Percentiles rank a stretch among this genome's conserved stretches.
These are phyloP conservation scores for Pluvianellus socialis DNA, from an alignment of 2,113 vertebrate species.

Conservation along the genomic window DNA sequence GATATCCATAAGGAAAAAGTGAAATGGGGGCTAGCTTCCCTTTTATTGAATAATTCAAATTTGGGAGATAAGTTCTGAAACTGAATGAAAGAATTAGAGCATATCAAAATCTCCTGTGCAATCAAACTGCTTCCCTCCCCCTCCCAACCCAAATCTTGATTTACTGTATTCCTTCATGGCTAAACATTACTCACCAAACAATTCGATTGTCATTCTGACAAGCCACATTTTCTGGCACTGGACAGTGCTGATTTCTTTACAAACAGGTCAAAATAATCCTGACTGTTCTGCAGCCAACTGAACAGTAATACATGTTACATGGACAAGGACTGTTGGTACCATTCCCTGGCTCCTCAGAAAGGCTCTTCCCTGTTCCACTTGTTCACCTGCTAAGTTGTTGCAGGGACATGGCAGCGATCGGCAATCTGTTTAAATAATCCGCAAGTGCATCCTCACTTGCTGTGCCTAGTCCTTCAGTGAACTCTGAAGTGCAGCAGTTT, in stretches of 20 bases:
- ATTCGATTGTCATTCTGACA: background rate
- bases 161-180: background rate
- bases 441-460: background rate
- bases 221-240: background rate
- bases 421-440: background rate
- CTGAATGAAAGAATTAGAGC: background rate
- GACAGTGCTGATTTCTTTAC: background rate
- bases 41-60: background rate
- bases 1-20: background rate
- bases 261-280: background rate
- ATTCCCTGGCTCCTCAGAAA: background rate
- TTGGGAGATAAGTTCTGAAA: background rate
- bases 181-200: background rate
- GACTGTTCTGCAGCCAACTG: background rate
- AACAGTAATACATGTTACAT: accelerated
- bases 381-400: background rate
- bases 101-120: background rate
- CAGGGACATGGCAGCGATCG: background rate
- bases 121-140: background rate
- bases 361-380: background rate
- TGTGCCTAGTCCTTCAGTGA: background rate
- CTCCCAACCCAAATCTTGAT: background rate
- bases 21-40: background rate
- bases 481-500: background rate
- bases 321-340: background rate